Evolutionary conservation across 23 tunicate genomes (phyloP).

Genomic region (Styela plicata): DNA sequence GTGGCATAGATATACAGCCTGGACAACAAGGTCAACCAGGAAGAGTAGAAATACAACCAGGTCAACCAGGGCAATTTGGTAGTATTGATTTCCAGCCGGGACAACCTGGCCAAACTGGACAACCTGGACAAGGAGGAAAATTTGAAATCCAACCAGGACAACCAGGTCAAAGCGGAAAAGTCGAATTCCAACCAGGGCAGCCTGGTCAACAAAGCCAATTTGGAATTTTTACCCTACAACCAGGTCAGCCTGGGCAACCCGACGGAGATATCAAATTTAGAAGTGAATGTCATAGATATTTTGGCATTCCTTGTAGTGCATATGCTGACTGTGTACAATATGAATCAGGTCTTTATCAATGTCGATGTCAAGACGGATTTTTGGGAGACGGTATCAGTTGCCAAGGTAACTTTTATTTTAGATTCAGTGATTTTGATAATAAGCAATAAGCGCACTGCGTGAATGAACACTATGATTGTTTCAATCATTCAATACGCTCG

Average conservation of each 20-base stretch:
- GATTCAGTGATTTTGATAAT: no score
- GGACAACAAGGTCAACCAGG: background rate
- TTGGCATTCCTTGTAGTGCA: background rate
- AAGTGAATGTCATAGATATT: constrained; percentile 3
- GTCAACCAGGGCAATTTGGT: background rate
- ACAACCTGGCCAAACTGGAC: background rate
- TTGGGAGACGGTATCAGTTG: background rate
- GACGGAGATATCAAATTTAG: background rate
- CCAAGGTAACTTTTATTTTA: no score
- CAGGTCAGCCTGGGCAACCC: background rate
- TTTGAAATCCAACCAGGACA: background rate
- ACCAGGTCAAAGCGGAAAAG: background rate
- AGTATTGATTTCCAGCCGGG: background rate
- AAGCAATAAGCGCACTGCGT: no score
- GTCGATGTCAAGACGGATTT: background rate
- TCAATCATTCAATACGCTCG: no score
- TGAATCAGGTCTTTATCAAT: background rate
- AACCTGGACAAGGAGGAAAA: background rate
- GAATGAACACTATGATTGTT: no score
- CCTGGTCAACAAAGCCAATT: background rate
- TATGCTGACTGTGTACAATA: background rate
- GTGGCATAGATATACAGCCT: background rate
- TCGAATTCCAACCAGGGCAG: background rate
- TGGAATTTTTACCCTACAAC: background rate
- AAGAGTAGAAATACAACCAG: background rate